Base-by-base conservation (phyloP, 2,113 vertebrate species). In the Melospiza melodia region DNA sequence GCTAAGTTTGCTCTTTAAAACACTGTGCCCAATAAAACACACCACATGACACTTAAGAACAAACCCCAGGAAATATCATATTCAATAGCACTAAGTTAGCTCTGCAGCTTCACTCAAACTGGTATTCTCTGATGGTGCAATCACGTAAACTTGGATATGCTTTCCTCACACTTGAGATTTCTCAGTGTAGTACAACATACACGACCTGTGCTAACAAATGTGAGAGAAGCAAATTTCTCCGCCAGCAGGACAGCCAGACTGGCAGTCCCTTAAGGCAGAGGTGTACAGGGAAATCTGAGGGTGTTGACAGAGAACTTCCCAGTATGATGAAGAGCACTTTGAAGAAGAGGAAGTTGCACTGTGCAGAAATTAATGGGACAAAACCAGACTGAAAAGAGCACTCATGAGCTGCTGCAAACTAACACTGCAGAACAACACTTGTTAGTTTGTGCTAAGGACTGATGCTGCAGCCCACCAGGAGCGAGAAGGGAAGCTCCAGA, bases 81-180 rank as follows among this genome's bases (percentile, higher is more conserved):
- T 27, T 72, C 43, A 55, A 20, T 2, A 30, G 23, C 46, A 74
- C 23, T 13, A 69, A 23, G 5, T 30, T 24, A 68, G 21, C n/a
- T 51, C 46, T 35, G 30, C 2, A 6, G 48, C 24, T 87, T 75
- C 43, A 39, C 1, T 1, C 23, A 25, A 12, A 3, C 33, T 52
- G 23, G 43, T 41, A 46, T 16, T 59, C 39, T 78, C 57, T 4
- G 2, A 43, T 1, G 5, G 5, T 6, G 11, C 10, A 30, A 6
- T 6, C 67, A 67, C 2, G 9, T 52, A 22, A 72, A 68, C 0
- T 2, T 1, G 3, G 25, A 49, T 20, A 48, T 0, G 3, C 9
- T 37, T 66, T 44, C 52, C 37, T 28, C 28, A 2, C 25, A n/a
- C 14, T 33, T 37, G 15, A 18, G 41, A 61, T 9, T 76, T 54